These are phyloP conservation scores for Agelaius phoeniceus DNA, from an alignment of 2,113 vertebrate species.

Conservation along the genomic window DNA sequence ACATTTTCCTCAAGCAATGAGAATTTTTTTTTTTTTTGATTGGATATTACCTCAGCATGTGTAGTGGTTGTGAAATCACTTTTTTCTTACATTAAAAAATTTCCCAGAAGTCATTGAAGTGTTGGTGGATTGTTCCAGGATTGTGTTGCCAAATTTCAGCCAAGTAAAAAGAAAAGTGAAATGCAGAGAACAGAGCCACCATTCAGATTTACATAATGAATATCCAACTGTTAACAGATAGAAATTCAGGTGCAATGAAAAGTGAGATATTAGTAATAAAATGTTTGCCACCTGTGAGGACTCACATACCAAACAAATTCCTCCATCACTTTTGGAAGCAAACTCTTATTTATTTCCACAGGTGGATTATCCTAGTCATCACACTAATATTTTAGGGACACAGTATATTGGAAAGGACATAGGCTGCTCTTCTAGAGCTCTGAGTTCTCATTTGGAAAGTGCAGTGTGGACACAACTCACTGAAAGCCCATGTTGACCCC, in stretches of 20 bases:
- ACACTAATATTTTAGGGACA: not conserved
- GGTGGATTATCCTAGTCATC: not conserved
- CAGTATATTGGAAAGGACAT: fast-evolving
- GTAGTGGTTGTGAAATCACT: not conserved
- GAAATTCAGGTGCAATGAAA: not conserved
- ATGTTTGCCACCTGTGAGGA: not conserved
- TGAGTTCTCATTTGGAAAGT: not conserved
- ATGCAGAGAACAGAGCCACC: not conserved
- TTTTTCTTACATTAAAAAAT: not conserved
- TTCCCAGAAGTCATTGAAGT: not conserved
- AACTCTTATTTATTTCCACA: not conserved
- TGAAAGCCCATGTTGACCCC: not conserved
- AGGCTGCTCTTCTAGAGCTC: fast-evolving
- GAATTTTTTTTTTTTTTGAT: not conserved
- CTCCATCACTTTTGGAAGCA: not conserved
- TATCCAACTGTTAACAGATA: not conserved
- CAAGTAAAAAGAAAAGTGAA: not conserved
- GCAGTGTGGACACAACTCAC: fast-evolving
- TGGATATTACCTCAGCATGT: not conserved
- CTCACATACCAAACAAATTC: not conserved
- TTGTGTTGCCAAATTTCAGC: not conserved
- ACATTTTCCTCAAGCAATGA: not conserved
- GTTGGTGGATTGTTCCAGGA: not conserved
- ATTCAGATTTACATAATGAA: not conserved
- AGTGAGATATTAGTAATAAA: not conserved